A percentile compares a stretch with the other conserved stretches of the same genome.
phyloP scores from a whole-genome alignment of 2,888 invertebrate genomes.

The Tenthredo mesomela region DNA sequence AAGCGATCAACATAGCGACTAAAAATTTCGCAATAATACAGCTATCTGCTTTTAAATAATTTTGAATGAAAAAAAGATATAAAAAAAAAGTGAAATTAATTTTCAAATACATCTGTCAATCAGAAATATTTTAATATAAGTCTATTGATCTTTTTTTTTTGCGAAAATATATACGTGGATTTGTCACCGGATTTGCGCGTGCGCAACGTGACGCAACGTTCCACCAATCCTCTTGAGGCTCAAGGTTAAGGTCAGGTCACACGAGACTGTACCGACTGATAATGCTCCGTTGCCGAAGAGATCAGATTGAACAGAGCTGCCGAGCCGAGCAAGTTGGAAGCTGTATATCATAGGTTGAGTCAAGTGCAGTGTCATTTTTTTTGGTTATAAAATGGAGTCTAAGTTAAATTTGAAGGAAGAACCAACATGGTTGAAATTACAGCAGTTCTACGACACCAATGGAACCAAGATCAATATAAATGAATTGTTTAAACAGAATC shows the following conservation, averaged over 20 bases:
- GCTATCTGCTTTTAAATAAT: not conserved
- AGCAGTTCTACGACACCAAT: slow-evolving; percentile 86
- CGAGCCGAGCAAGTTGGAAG: not conserved
- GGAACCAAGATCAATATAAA: slow-evolving; percentile 89
- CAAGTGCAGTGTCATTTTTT: slow-evolving; percentile 31
- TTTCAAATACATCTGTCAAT: not conserved
- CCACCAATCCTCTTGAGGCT: slow-evolving; percentile 18
- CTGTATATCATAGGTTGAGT: not conserved
- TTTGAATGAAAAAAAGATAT: not conserved
- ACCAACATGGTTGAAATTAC: slow-evolving; percentile 87
- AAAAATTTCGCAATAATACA: not conserved
- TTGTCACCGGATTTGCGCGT: not conserved
- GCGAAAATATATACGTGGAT: not conserved
- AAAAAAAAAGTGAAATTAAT: not conserved
- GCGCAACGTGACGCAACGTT: slow-evolving; percentile 21
- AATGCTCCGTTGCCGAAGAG: not conserved
- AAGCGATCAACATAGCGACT: not conserved
- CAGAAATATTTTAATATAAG: not conserved
- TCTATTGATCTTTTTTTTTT: not conserved
- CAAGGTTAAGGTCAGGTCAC: slow-evolving; percentile 44
- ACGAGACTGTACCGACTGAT: not conserved
- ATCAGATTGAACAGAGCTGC: not conserved
- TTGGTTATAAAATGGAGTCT: slow-evolving; percentile 77
- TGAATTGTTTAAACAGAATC: slow-evolving; percentile 90
- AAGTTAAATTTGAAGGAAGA: slow-evolving; percentile 82